A percentile compares a stretch with the other conserved stretches of the same genome.
These are phyloP conservation scores for Oxyteleia sp. DNA, from an alignment of 2,888 invertebrate genomes.

Conservation along the genomic window DNA sequence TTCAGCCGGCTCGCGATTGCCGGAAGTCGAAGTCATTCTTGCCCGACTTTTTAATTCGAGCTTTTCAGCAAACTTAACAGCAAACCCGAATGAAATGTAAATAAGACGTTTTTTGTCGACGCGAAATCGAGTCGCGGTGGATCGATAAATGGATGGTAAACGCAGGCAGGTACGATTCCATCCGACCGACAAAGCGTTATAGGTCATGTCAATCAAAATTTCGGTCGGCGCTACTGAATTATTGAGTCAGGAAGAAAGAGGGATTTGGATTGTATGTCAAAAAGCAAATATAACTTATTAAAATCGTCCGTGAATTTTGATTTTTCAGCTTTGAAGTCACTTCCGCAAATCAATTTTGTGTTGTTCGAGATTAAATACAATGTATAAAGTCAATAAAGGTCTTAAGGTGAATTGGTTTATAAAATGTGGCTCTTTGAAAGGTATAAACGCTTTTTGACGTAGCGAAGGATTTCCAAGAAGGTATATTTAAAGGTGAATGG, in stretches of 20 bases:
- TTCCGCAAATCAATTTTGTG: conserved; percentile 16
- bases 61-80: conserved; percentile 48
- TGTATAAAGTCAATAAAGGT: conserved; percentile 43
- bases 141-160: conserved; percentile 32
- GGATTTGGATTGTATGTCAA: conserved; percentile 35
- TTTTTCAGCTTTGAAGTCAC: conserved; percentile 56
- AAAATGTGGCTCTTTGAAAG: conserved; percentile 4
- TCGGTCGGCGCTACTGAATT: conserved; percentile 54
- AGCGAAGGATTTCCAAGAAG: conserved; percentile 12
- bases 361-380: conserved; percentile 40
- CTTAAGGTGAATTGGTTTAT: conserved; percentile 16
- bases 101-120: conserved; percentile 49
- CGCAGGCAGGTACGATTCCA: conserved; percentile 17
- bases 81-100: conserved; percentile 59
- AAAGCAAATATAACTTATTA: conserved; percentile 37
- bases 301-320: conserved; percentile 40
- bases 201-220: conserved; percentile 59
- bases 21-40: conserved; percentile 52
- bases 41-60: conserved; percentile 47
- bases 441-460: not conserved
- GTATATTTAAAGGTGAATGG: not conserved
- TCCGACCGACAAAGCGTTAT: conserved; percentile 33
- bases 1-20: conserved; percentile 45
- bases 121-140: conserved; percentile 12
- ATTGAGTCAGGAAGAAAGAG: conserved; percentile 34